Base-by-base conservation (phyloP, 2,888 invertebrate species). In the Archips xylosteana region DNA sequence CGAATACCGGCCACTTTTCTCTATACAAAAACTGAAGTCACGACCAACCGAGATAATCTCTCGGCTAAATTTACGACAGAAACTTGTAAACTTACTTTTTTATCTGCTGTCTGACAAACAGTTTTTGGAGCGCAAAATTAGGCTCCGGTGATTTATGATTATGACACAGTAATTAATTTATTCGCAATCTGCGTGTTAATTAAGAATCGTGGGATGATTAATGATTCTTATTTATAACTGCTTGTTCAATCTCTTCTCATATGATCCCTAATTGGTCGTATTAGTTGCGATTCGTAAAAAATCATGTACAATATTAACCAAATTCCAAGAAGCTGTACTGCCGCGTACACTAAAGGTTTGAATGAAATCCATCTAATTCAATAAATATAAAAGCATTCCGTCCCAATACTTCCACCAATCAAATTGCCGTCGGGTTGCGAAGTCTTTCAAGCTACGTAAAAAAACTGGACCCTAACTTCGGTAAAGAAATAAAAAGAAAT, bases 31-130 rank as follows among this genome's bases (percentile, higher is more conserved):
- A 70, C 76, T 74, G 67, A 75, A 76, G 75, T 76, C 76, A 63
- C 73, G 62, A 61, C 71, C 75, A 75, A 74, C 66, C 75, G 69
- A 75, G 74, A 75, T 76, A 74, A 78, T 78, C 74, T 76, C 68
- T 65, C 57, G 51, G 49, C 65, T 68, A 67, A 74, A 76, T 74
- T 74, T 74, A 74, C 69, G 69, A 65, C 65, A 51, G 13, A 60
- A 74, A 74, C 69, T 74, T 74, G 60, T 60, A 51, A 69, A 63
- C 57, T 72, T 67, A 69, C 64, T 65, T 65, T 36, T 70, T 73
- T 63, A 47, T 69, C 64, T 70, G 42, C 63, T 70, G 60, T 70
- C 49, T 59, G 4, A 59, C 23, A 63, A n/a, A 59, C 65, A 71
- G 60, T 73, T 68, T 73, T 68, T 59, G 57, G 12, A 65, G 54